Evolutionary conservation across 2,888 invertebrate species (phyloP).

Genomic region (Mesorhabditis spiculigera): DNA sequence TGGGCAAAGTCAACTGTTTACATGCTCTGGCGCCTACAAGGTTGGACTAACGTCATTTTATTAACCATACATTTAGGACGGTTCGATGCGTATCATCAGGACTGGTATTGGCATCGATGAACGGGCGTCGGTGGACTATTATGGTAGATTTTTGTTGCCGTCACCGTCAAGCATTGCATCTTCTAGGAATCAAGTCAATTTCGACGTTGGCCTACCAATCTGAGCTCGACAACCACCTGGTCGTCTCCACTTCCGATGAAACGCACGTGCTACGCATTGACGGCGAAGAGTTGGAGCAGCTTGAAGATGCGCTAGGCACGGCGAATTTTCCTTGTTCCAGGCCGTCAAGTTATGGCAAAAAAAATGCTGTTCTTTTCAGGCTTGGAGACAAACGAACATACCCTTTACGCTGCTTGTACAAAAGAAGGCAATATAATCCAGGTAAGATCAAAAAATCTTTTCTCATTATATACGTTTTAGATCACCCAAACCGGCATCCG

Average conservation of each 20-base stretch:
- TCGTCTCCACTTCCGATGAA: conserved; percentile 92
- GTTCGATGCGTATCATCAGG: conserved; percentile 89
- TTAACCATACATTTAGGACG: conserved; percentile 77
- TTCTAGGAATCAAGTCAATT: conserved; percentile 60
- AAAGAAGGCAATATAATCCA: conserved; percentile 26
- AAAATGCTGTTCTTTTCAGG: conserved; percentile 69
- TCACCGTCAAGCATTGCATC: conserved; percentile 9
- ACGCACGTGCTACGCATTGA: conserved; percentile 75
- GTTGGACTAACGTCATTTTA: conserved; percentile 63
- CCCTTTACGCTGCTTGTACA: conserved; percentile 79
- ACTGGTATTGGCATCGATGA: conserved; percentile 89
- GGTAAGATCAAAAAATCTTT: conserved; percentile 14
- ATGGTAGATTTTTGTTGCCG: not conserved
- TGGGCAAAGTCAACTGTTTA: conserved; percentile 94
- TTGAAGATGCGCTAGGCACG: conserved; percentile 28
- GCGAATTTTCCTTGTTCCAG: not conserved
- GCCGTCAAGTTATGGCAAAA: too few relatives aligned
- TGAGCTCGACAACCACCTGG: conserved; percentile 75
- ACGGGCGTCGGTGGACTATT: conserved; percentile 86
- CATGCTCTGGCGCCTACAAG: conserved; percentile 93
- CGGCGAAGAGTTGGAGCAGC: conserved; percentile 94
- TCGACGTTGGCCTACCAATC: conserved; percentile 26
- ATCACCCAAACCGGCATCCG: conserved; percentile 74
- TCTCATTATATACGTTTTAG: conserved; percentile 60
- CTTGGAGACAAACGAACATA: conserved; percentile 85